Evolutionary conservation across 2,888 invertebrate species (phyloP).

Genomic region (Drosophila recens): DNA sequence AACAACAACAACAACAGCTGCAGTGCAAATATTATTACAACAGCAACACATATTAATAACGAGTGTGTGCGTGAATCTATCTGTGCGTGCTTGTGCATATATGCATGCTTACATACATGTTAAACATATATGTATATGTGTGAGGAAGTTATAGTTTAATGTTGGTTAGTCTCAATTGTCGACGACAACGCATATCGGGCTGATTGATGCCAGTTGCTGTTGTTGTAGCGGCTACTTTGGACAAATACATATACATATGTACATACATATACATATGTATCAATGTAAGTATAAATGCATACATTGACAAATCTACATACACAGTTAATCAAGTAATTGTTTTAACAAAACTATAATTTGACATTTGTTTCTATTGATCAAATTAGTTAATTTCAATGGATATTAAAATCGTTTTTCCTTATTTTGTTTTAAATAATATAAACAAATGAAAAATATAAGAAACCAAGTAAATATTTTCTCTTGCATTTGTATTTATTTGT

Average conservation of each 20-base stretch:
- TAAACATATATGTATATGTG: constrained; percentile 30
- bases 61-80: constrained; percentile 3
- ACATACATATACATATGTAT: too few species aligned
- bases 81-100: constrained; percentile 4
- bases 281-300: constrained; percentile 43
- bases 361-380: too few species aligned
- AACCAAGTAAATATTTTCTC: not conserved
- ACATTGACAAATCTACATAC: constrained; percentile 7
- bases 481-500: not conserved
- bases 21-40: constrained; percentile 38
- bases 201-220: constrained; percentile 69
- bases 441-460: not conserved
- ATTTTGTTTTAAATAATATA: not conserved
- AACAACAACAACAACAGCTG: constrained; percentile 20
- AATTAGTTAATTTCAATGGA: too few species aligned
- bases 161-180: constrained; percentile 77
- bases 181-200: constrained; percentile 52
- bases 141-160: constrained; percentile 79
- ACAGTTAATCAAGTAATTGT: too few species aligned
- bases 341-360: not conserved
- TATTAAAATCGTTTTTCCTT: too few species aligned
- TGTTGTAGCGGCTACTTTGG: constrained; percentile 36
- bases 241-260: constrained; percentile 24
- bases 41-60: constrained; percentile 34
- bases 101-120: not conserved